These are phyloP conservation scores for Papilio xuthus DNA, from an alignment of 1,140 invertebrate genomes.

Conservation along the genomic window DNA sequence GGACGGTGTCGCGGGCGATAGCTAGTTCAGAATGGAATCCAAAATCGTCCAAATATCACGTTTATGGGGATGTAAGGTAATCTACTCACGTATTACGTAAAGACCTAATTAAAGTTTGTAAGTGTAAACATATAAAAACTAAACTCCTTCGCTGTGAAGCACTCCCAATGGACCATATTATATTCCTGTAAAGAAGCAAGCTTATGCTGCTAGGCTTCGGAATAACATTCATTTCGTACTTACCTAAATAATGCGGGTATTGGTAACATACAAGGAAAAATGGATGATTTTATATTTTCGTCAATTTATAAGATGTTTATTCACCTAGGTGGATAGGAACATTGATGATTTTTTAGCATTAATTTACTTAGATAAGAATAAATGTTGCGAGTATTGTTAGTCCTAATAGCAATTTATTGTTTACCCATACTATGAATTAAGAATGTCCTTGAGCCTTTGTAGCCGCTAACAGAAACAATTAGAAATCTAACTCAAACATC, in stretches of 20 bases:
- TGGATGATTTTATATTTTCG: neutral
- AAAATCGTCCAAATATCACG: neutral
- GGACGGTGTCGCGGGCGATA: no score
- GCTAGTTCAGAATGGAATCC: neutral
- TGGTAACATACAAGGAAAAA: neutral
- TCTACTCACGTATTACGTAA: neutral
- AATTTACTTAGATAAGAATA: neutral
- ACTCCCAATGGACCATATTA: constrained; percentile 41
- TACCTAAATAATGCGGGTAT: neutral
- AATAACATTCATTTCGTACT: constrained; percentile 61
- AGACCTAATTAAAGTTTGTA: neutral
- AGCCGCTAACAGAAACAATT: constrained; percentile 67
- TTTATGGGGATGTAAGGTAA: neutral
- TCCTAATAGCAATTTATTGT: constrained; percentile 37
- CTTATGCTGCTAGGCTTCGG: constrained; percentile 47
- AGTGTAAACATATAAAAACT: constrained; percentile 46
- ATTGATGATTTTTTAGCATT: neutral
- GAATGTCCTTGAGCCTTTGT: constrained; percentile 50
- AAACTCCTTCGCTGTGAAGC: constrained; percentile 40
- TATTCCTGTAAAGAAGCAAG: constrained; percentile 43
- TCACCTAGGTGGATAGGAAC: neutral
- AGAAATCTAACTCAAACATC: constrained; percentile 63
- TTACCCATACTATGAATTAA: constrained; percentile 43
- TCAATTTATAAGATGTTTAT: neutral
- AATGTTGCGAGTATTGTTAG: neutral